Evolutionary conservation across 2,797 vertebrate genomes (phyloP).

Genomic region (Gouania willdenowi): DNA sequence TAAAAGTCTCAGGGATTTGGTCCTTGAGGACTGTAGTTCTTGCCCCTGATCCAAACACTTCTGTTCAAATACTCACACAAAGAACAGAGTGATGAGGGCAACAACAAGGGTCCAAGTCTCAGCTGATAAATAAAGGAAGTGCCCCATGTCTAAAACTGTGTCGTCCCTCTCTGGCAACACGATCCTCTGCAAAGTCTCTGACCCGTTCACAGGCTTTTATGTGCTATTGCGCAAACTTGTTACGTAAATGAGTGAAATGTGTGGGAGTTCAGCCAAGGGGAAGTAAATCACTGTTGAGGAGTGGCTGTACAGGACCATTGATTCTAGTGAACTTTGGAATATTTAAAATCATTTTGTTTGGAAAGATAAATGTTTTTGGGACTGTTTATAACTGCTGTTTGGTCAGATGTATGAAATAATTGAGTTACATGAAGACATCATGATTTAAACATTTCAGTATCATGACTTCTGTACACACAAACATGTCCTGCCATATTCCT

Average conservation of each 20-base stretch:
- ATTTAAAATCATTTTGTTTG: too few relatives aligned
- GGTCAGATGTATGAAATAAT: too few relatives aligned
- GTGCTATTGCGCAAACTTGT: accelerated
- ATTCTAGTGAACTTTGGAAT: too few relatives aligned
- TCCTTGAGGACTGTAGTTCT: too few relatives aligned
- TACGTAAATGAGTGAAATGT: slow-evolving; percentile 3
- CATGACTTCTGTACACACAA: too few relatives aligned
- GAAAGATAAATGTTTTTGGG: too few relatives aligned
- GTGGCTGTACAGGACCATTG: background rate
- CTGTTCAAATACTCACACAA: slow-evolving; percentile 36
- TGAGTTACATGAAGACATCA: too few relatives aligned
- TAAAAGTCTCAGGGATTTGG: too few relatives aligned
- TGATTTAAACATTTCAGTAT: too few relatives aligned
- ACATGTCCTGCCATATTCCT: too few relatives aligned
- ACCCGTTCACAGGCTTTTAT: slow-evolving; percentile 5
- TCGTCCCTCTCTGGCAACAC: background rate
- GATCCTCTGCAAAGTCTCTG: background rate
- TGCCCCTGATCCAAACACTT: too few relatives aligned
- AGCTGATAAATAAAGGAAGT: slow-evolving; percentile 40
- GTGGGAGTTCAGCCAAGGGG: slow-evolving; percentile 29
- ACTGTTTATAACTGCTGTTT: too few relatives aligned
- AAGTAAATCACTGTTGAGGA: slow-evolving; percentile 16
- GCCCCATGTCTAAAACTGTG: slow-evolving; percentile 31
- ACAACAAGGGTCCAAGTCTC: slow-evolving; percentile 71
- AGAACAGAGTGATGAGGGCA: slow-evolving; percentile 44